Percentiles rank a stretch among this genome's conserved stretches.
phyloP scores from a whole-genome alignment of 2,888 invertebrate species.

The Plebejus melissa region DNA sequence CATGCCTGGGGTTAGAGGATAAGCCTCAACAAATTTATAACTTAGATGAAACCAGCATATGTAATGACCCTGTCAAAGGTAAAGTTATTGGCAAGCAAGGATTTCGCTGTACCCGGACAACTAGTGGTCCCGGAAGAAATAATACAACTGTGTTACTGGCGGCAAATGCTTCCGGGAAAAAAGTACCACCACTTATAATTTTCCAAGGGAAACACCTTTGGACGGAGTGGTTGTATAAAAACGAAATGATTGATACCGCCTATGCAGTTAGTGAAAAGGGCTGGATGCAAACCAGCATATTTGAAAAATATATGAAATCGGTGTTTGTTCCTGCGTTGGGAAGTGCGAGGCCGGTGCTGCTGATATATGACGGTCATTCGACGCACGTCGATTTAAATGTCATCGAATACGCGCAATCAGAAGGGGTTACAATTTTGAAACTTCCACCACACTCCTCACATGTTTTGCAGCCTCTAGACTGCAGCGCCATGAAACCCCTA shows the following conservation, averaged over 20 bases:
- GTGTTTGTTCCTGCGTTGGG: slow-evolving; percentile 34
- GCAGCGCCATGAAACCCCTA: slow-evolving; percentile 34
- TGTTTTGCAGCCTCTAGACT: slow-evolving; percentile 42
- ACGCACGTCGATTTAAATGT: slow-evolving; percentile 41
- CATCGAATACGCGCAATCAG: slow-evolving; percentile 28
- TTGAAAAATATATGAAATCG: slow-evolving; percentile 40
- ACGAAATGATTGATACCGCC: slow-evolving; percentile 32
- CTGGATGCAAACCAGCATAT: slow-evolving; percentile 41
- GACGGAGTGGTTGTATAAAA: slow-evolving; percentile 36
- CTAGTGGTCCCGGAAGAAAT: neutral
- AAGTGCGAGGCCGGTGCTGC: slow-evolving; percentile 36
- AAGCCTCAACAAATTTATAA: slow-evolving; percentile 17
- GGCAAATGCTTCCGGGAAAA: neutral
- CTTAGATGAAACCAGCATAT: slow-evolving; percentile 16
- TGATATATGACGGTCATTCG: slow-evolving; percentile 44
- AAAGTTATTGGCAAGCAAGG: slow-evolving; percentile 8
- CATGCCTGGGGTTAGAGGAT: too few relatives aligned
- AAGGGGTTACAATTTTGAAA: slow-evolving; percentile 40
- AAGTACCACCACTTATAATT: slow-evolving; percentile 33
- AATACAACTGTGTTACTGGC: neutral
- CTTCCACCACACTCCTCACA: slow-evolving; percentile 42
- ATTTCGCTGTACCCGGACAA: neutral
- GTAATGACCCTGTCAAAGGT: neutral
- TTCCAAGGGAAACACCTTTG: slow-evolving; percentile 39
- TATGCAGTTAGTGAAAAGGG: slow-evolving; percentile 33